These are phyloP conservation scores for Parauchenoglanis ngamensis DNA, from an alignment of 2,797 vertebrate genomes.

Conservation along the genomic window DNA sequence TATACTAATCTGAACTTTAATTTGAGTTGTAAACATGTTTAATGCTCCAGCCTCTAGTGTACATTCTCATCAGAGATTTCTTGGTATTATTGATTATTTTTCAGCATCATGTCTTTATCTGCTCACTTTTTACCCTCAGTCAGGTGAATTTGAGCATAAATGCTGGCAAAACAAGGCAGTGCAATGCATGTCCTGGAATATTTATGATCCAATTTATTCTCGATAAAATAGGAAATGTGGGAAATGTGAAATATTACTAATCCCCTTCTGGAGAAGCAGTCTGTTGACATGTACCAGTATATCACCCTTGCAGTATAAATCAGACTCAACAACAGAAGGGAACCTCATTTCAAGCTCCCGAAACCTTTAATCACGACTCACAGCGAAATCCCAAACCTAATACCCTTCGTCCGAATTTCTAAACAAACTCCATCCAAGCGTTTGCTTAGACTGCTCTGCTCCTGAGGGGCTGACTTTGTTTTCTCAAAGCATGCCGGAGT, in stretches of 20 bases:
- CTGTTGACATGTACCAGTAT: background rate
- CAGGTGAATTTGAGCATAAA: background rate
- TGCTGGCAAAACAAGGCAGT: conserved; percentile 7
- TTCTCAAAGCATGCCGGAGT: conserved; percentile 35
- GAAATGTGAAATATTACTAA: conserved; percentile 34
- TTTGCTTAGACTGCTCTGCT: conserved; percentile 34
- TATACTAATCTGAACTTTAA: background rate
- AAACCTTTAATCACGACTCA: conserved; percentile 25
- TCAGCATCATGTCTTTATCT: background rate
- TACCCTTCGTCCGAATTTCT: conserved; percentile 29
- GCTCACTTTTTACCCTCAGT: background rate
- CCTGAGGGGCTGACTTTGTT: conserved; percentile 43
- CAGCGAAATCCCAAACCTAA: conserved; percentile 23
- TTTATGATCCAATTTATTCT: conserved; percentile 22
- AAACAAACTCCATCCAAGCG: conserved; percentile 32
- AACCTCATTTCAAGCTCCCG: conserved; percentile 25
- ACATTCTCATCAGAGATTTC: background rate
- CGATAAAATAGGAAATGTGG: conserved; percentile 12
- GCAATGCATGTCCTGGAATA: background rate
- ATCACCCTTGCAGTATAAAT: conserved; percentile 15
- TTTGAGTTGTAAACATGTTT: background rate
- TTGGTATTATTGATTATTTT: background rate
- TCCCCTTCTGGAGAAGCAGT: conserved; percentile 15
- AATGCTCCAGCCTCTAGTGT: background rate
- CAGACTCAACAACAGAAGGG: background rate